Conservation (phyloP, 2,888 invertebrate species). For the Eupithecia insigniata region DNA sequence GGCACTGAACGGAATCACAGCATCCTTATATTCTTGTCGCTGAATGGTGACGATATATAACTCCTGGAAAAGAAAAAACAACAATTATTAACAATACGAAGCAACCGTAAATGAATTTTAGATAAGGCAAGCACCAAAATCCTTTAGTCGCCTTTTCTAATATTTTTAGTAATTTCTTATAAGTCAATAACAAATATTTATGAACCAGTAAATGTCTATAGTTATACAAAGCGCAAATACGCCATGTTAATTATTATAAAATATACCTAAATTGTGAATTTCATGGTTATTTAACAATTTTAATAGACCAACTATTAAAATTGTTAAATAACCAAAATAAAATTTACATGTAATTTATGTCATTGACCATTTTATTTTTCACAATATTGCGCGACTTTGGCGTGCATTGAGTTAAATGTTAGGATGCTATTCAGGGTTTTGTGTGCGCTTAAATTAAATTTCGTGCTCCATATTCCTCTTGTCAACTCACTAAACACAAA, state of each 20-base stretch:
- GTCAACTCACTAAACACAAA: background rate
- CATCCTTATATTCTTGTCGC: constrained; percentile 87
- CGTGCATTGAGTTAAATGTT: background rate
- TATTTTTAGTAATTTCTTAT: background rate
- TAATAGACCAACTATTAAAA: too few species aligned
- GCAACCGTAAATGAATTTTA: background rate
- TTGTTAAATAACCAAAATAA: background rate
- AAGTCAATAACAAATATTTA: background rate
- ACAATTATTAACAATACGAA: background rate
- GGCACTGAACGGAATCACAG: constrained; percentile 68
- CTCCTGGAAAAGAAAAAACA: constrained; percentile 79
- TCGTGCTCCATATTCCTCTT: background rate
- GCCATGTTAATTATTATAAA: background rate
- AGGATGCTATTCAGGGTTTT: background rate
- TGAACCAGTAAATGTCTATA: background rate
- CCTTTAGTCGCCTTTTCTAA: background rate
- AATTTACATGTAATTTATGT: background rate
- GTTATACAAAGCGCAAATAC: background rate
- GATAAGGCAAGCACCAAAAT: background rate
- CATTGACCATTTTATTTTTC: background rate
- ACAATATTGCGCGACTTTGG: background rate
- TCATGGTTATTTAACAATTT: too few species aligned
- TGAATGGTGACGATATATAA: constrained; percentile 87
- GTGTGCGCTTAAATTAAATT: background rate
- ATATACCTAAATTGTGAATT: too few species aligned